phyloP scores from a whole-genome alignment of 1,140 invertebrate species.

The Parapsyche elsis region DNA sequence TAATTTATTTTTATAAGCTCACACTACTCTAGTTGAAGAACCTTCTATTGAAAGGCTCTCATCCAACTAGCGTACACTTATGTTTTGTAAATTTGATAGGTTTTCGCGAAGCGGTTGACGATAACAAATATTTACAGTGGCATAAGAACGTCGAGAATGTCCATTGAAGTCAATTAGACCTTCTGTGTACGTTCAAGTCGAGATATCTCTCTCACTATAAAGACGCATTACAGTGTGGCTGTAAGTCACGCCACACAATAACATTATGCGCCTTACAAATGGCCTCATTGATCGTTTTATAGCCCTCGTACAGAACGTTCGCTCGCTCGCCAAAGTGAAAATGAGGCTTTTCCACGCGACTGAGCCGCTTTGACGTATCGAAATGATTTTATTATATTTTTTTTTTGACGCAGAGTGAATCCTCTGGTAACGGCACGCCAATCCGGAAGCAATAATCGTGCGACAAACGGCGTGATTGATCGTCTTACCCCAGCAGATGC shows the following conservation, averaged over 20 bases:
- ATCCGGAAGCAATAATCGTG: not conserved
- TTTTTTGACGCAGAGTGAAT: no score
- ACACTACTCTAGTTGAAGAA: no score
- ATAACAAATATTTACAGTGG: not conserved
- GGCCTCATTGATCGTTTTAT: not conserved
- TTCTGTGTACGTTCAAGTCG: not conserved
- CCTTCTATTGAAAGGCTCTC: no score
- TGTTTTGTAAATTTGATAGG: not conserved
- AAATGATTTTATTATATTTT: no score
- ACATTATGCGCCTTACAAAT: not conserved
- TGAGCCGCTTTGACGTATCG: no score
- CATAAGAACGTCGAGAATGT: not conserved
- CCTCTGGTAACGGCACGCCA: not conserved
- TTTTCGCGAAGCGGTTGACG: not conserved
- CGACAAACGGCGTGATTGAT: conserved; percentile 1
- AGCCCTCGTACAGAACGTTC: no score
- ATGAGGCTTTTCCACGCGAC: no score
- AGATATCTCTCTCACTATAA: not conserved
- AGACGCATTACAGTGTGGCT: not conserved
- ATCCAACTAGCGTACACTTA: not conserved
- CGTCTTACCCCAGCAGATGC: not conserved
- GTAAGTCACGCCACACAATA: not conserved
- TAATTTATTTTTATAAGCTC: no score
- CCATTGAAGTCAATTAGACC: conserved; percentile 35
- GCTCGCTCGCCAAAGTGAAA: no score